Conservation (phyloP, 2,888 invertebrate species). For the Timema cristinae region DNA sequence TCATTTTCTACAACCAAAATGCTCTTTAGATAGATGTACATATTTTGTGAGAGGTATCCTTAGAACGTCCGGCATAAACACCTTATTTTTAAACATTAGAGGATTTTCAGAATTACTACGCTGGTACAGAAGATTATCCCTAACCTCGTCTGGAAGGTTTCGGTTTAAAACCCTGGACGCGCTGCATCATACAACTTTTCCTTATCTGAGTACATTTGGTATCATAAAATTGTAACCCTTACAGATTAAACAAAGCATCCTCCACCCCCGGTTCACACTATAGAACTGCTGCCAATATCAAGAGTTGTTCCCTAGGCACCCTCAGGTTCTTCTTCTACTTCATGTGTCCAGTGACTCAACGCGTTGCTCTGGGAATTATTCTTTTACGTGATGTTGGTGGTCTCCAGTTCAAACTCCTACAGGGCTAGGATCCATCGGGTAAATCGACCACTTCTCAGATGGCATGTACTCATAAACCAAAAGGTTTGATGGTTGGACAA, state of each 20-base stretch:
- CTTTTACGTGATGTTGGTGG: conserved; percentile 24
- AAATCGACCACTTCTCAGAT: conserved; percentile 28
- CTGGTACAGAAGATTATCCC: not conserved
- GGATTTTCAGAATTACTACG: not conserved
- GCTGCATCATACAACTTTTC: not conserved
- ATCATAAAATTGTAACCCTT: not conserved
- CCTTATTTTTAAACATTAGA: not conserved
- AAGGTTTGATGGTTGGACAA: conserved; percentile 30
- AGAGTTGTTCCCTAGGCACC: too few species aligned
- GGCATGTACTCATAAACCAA: conserved; percentile 28
- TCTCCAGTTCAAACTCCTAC: conserved; percentile 30
- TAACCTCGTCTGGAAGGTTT: not conserved
- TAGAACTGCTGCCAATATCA: too few species aligned
- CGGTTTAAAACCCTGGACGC: too few species aligned
- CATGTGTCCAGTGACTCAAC: conserved; percentile 5
- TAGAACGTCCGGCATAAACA: not conserved
- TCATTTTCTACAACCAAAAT: not conserved
- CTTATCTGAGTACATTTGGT: not conserved
- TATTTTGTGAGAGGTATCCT: not conserved
- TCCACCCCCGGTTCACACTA: not conserved
- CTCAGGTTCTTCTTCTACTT: not conserved
- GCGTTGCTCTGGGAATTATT: conserved; percentile 28
- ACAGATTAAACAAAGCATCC: not conserved
- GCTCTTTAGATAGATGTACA: not conserved
- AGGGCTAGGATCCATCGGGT: conserved; percentile 30